Evolutionary conservation across 2,113 vertebrate species (phyloP).

Genomic region (Paralichthys olivaceus): DNA sequence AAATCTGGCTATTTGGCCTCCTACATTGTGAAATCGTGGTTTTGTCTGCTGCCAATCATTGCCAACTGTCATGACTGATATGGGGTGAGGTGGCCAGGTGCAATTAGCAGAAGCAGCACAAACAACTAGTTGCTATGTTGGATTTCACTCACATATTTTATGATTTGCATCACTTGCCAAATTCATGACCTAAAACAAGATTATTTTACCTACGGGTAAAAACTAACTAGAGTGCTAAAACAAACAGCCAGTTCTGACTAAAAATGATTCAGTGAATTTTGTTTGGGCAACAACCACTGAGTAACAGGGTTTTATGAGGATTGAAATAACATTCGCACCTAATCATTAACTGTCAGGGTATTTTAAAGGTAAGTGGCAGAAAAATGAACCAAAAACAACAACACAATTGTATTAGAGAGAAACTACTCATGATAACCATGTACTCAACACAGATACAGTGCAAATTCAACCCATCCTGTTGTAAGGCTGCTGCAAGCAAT

Average conservation of each 20-base stretch:
- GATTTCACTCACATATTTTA: not conserved
- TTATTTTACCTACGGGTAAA: not conserved
- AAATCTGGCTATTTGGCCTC: not conserved
- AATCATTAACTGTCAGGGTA: no score
- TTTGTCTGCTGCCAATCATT: conserved; percentile 22
- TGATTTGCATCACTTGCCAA: not conserved
- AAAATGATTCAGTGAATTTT: not conserved
- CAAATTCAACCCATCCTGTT: no score
- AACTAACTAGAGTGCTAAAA: not conserved
- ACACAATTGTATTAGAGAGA: no score
- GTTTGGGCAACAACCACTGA: not conserved
- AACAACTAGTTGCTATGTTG: not conserved
- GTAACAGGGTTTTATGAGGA: no score
- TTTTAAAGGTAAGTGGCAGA: no score
- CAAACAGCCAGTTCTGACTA: not conserved
- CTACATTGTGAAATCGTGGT: conserved; percentile 1
- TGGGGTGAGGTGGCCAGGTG: conserved; percentile 1
- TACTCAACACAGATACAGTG: no score
- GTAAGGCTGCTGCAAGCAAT: not conserved
- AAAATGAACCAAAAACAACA: no score
- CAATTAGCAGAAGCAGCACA: conserved; percentile 16
- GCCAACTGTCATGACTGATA: conserved; percentile 1
- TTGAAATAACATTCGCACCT: no score
- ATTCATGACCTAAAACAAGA: not conserved
- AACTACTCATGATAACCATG: no score